Percentiles rank a stretch among this genome's conserved stretches.
Evolutionary conservation across 1,140 invertebrate genomes (phyloP).

Genomic region (Camponotus floridanus): DNA sequence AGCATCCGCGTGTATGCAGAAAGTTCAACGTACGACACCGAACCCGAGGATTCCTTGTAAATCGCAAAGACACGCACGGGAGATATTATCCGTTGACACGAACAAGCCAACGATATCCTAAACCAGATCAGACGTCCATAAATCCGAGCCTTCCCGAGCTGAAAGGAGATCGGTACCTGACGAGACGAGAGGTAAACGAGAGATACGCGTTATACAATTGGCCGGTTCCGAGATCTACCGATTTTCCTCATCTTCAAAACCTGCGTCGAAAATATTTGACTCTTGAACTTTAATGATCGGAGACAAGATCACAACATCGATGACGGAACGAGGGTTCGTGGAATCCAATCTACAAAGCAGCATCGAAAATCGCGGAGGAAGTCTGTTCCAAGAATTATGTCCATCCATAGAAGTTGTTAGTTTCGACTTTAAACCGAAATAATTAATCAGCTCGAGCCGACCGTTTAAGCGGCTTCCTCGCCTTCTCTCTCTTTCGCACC

Average conservation of each 20-base stretch:
- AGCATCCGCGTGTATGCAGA: not conserved
- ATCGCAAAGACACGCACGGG: slow-evolving; percentile 52
- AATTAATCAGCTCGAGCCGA: slow-evolving; percentile 82
- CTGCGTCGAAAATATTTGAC: slow-evolving; percentile 73
- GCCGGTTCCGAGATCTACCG: slow-evolving; percentile 71
- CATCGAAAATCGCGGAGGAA: slow-evolving; percentile 66
- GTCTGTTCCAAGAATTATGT: slow-evolving; percentile 76
- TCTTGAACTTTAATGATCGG: slow-evolving; percentile 74
- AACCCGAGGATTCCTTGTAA: slow-evolving; percentile 54
- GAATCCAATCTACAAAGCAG: slow-evolving; percentile 31
- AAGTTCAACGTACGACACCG: slow-evolving; percentile 35
- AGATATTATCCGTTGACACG: slow-evolving; percentile 68
- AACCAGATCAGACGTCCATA: slow-evolving; percentile 62
- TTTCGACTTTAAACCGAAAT: slow-evolving; percentile 82
- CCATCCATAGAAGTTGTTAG: slow-evolving; percentile 75
- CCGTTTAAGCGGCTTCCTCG: slow-evolving; percentile 59
- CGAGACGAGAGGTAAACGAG: slow-evolving; percentile 27
- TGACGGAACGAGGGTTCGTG: not conserved
- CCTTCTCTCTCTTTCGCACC: slow-evolving; percentile 29
- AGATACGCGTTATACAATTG: slow-evolving; percentile 47
- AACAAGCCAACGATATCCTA: slow-evolving; percentile 61
- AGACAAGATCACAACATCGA: slow-evolving; percentile 47
- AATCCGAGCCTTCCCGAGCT: slow-evolving; percentile 50
- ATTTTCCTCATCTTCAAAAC: slow-evolving; percentile 76
- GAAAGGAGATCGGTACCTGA: slow-evolving; percentile 39